Base-by-base conservation (phyloP, 2,888 invertebrate species). In the Iselma pallidipennis region DNA sequence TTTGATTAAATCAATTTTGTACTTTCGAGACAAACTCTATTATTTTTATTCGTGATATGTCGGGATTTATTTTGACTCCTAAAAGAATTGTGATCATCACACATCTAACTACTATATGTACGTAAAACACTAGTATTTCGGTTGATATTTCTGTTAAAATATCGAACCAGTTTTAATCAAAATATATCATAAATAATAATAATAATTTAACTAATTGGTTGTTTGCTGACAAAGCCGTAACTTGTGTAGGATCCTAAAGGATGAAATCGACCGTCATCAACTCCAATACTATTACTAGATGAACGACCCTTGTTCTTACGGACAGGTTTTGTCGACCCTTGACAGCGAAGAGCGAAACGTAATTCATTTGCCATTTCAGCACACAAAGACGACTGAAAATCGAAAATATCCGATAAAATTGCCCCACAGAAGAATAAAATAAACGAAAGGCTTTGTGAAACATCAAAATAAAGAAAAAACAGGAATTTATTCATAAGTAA, bases 301-400 rank as follows among this genome's bases (percentile, higher is more conserved):
- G 75, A 64, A 64, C 71, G 69, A 65, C 67, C 66, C 72, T 76
- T n/a, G n/a, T n/a, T 80, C 71, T 78, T 81, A 63, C 76, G 75
- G 54, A 79, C 76, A 5, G 86, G 85, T 59, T 86, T 87, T 7
- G 84, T 83, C 49, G 86, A 83, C 60, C 87, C 85, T 64, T 86
- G 86, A 74, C 89, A 89, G 77, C 88, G 87, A 73, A 91, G 80
- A 64, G 89, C 89, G 71, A 88, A 88, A 69, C 88, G 86, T 70
- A 90, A 83, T 80, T 91, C 91, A 63, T 87, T 86, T 64, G 88
- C 87, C 89, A 91, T 89, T 83, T 90, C 90, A 71, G 88, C 86
- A 81, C 89, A 89, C 72, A 90, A 84, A 59, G 90, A 88, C 66
- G 87, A 87, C 90, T 91, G 84, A 58, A 64, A 61, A 49, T 55